Conservation (phyloP, 2,113 vertebrate genomes). For the Pterocles gutturalis region DNA sequence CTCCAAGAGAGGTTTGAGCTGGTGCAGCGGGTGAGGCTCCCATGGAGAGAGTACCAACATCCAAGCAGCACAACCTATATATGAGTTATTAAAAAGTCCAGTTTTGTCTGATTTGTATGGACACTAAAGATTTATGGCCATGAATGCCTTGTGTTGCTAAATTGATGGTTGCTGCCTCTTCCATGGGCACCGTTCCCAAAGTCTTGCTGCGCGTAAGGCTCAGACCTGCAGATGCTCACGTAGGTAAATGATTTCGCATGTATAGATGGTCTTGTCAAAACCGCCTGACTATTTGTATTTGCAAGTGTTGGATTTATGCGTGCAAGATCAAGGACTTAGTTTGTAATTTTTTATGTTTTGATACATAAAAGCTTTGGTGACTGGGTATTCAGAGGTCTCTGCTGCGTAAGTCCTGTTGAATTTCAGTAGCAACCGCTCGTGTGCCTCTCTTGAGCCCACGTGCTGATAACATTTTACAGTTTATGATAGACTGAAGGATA, state of each 20-base stretch:
- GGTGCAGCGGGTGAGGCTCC: neutral
- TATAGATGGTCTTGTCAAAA: neutral
- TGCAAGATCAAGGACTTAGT: slow-evolving; percentile 12
- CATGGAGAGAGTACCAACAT: neutral
- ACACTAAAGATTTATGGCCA: neutral
- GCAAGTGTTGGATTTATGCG: neutral
- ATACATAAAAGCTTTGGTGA: neutral
- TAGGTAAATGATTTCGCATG: neutral
- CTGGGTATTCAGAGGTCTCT: neutral
- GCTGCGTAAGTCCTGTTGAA: neutral
- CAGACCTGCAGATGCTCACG: neutral
- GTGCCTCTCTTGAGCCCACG: neutral
- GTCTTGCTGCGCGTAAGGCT: neutral
- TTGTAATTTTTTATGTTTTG: neutral
- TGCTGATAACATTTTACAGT: neutral
- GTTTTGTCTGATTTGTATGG: neutral
- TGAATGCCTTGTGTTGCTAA: neutral
- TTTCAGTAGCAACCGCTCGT: neutral
- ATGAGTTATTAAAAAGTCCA: neutral
- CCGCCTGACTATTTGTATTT: slow-evolving; percentile 8
- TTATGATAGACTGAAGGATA: neutral
- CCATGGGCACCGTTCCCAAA: neutral
- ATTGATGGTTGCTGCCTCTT: neutral
- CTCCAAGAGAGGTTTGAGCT: neutral
- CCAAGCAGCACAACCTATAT: neutral